A percentile compares a stretch with the other conserved stretches of the same genome.
Evolutionary conservation across 2,113 vertebrate species (phyloP).

Genomic region (Oryzias melastigma): DNA sequence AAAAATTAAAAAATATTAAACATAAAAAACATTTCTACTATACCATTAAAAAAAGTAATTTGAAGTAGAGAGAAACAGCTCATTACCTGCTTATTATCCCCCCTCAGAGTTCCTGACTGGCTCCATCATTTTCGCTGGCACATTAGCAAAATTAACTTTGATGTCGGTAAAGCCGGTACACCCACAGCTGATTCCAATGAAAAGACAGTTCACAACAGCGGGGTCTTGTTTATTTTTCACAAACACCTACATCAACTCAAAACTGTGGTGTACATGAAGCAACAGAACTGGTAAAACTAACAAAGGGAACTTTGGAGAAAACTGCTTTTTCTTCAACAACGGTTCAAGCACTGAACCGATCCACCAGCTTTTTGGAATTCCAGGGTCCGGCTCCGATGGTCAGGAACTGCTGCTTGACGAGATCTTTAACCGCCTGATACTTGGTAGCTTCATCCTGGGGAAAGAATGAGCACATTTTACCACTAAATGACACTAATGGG

Average conservation of each 20-base stretch:
- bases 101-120: neutral
- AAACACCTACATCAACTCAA: constrained; percentile 51
- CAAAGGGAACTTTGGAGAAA: neutral
- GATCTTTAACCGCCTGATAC: constrained; percentile 60
- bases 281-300: constrained; percentile 28
- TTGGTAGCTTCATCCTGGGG: constrained; percentile 39
- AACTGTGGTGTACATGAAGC: constrained; percentile 5
- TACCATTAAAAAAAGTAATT: neutral
- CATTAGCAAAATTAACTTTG: constrained; percentile 5
- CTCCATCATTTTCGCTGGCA: constrained; percentile 7
- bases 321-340: neutral
- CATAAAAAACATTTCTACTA: neutral
- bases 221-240: constrained; percentile 43
- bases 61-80: neutral
- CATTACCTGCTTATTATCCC: neutral
- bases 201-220: constrained; percentile 12
- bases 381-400: constrained; percentile 43
- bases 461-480: constrained; percentile 5
- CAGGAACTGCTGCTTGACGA: constrained; percentile 49
- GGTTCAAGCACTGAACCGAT: constrained; percentile 48
- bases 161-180: constrained; percentile 22
- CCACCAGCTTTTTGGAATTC: constrained; percentile 62
- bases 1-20: neutral
- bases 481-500: neutral
- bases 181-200: constrained; percentile 35